phyloP scores from a whole-genome alignment of 2,888 invertebrate genomes.

The Mellilla xanthometata region DNA sequence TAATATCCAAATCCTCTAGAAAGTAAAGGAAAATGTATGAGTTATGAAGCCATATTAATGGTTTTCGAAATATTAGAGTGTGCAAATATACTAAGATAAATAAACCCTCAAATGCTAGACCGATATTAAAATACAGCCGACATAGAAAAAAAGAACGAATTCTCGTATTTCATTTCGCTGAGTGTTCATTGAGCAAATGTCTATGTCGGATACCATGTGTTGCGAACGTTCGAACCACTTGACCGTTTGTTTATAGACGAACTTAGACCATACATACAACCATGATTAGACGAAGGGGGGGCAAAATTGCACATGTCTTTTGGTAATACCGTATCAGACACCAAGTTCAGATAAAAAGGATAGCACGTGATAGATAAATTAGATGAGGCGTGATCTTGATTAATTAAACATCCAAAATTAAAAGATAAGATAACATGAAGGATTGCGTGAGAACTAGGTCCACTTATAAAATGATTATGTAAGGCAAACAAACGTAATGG shows the following conservation, averaged over 20 bases:
- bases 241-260: conserved; percentile 3
- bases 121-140: no score
- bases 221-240: conserved; percentile 1
- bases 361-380: conserved; percentile 20
- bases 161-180: conserved; percentile 2
- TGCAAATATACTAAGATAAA: no score
- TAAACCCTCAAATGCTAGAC: no score
- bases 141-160: no score
- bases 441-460: conserved; percentile 3
- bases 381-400: neutral
- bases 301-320: no score
- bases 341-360: conserved; percentile 12
- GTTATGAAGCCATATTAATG: no score
- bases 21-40: no score
- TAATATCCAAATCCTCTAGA: no score
- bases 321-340: no score
- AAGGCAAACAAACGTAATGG: no score
- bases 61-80: no score
- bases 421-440: conserved; percentile 4
- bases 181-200: conserved; percentile 10
- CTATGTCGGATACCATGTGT: conserved; percentile 4
- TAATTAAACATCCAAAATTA: conserved; percentile 7
- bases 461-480: neutral
- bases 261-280: conserved; percentile 9
- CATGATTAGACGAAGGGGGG: no score